A percentile compares a stretch with the other conserved stretches of the same genome.
phyloP scores from a whole-genome alignment of 2,888 invertebrate species.

The Stenodera caucasica region DNA sequence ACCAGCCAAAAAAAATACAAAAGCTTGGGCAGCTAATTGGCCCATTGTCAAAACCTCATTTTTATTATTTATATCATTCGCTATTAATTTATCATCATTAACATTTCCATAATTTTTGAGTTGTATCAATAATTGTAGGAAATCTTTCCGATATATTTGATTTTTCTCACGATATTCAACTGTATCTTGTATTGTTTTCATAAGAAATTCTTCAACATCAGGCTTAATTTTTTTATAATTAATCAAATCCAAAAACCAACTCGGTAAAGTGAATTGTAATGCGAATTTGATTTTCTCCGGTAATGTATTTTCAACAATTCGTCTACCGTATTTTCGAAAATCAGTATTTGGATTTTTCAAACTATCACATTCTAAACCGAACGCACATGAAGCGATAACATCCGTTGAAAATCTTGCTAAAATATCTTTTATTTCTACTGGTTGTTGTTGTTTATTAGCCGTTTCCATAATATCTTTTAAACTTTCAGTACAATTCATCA shows the following conservation, averaged over 20 bases:
- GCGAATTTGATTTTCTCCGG: not conserved
- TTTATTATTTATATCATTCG: too few species aligned
- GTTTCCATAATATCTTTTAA: constrained; percentile 39
- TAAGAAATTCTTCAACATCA: constrained; percentile 39
- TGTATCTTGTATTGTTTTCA: constrained; percentile 36
- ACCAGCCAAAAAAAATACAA: too few species aligned
- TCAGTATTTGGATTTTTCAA: not conserved
- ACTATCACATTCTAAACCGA: constrained; percentile 56
- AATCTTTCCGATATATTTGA: constrained; percentile 45
- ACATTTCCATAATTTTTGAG: constrained; percentile 26
- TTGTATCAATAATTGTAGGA: constrained; percentile 50
- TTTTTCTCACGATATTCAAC: constrained; percentile 37
- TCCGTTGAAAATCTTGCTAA: constrained; percentile 60
- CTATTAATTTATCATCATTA: too few species aligned
- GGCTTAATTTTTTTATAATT: constrained; percentile 30
- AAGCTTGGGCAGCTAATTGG: too few species aligned
- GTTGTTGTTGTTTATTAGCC: constrained; percentile 26
- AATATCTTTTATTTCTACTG: constrained; percentile 54
- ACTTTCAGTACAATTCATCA: constrained; percentile 26
- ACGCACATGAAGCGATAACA: constrained; percentile 62
- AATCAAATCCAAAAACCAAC: constrained; percentile 23
- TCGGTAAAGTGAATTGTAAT: constrained; percentile 45
- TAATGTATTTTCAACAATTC: not conserved
- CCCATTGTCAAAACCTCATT: too few species aligned
- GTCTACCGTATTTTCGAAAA: not conserved